Evolutionary conservation across 2,888 invertebrate genomes (phyloP).

Genomic region (Cephus nigrinus): DNA sequence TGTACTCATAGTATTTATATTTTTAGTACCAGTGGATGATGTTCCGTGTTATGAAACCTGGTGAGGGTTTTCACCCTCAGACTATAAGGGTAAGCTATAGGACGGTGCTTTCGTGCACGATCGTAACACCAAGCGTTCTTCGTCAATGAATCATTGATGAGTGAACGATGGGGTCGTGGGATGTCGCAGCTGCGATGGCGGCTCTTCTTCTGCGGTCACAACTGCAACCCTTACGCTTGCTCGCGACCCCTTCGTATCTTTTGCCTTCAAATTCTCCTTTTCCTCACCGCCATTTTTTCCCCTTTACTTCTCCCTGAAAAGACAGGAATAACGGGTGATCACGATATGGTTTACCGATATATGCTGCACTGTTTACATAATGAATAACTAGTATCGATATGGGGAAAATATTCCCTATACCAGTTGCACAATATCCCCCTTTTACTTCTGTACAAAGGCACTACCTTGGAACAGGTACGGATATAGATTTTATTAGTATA

Average conservation of each 20-base stretch:
- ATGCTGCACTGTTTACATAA: slow-evolving; percentile 38
- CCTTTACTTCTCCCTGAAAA: slow-evolving; percentile 24
- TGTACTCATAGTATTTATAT: neutral
- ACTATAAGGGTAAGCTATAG: neutral
- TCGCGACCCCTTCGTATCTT: slow-evolving; percentile 10
- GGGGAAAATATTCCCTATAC: neutral
- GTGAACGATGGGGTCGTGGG: slow-evolving; percentile 59
- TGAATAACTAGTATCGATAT: slow-evolving; percentile 26
- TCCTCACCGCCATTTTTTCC: slow-evolving; percentile 6
- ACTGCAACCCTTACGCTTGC: slow-evolving; percentile 10
- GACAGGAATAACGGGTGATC: slow-evolving; percentile 47
- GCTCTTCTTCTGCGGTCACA: slow-evolving; percentile 4
- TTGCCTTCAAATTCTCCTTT: slow-evolving; percentile 12
- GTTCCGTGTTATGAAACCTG: neutral
- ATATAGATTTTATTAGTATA: neutral
- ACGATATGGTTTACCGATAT: slow-evolving; percentile 44
- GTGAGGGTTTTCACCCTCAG: neutral
- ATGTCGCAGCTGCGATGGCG: slow-evolving; percentile 53
- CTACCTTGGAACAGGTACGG: neutral
- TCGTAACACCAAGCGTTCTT: slow-evolving; percentile 21
- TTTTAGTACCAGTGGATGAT: neutral
- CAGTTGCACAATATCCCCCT: neutral
- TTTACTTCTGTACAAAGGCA: neutral
- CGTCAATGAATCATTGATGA: slow-evolving; percentile 61
- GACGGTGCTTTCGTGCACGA: neutral